A percentile compares a stretch with the other conserved stretches of the same genome.
phyloP scores from a whole-genome alignment of 2,797 vertebrate species.

The Acridotheres tristis region DNA sequence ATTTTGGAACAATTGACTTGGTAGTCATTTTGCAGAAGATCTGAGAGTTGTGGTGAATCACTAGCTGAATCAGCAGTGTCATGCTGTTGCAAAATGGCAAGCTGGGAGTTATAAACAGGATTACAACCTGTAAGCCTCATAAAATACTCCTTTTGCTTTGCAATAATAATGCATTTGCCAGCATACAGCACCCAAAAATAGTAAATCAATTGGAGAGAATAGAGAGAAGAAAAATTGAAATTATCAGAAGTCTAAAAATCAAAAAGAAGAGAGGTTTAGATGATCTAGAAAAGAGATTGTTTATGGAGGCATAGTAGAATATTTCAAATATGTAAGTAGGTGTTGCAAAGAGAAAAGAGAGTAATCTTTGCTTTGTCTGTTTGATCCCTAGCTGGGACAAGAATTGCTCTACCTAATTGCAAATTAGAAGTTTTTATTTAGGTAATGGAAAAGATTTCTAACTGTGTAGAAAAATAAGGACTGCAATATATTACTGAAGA shows the following conservation, averaged over 20 bases:
- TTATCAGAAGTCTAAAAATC: neutral
- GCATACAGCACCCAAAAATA: neutral
- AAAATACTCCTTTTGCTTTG: slow-evolving; percentile 38
- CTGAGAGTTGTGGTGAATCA: slow-evolving; percentile 57
- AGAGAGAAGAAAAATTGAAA: neutral
- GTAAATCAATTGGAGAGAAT: neutral
- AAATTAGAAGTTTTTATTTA: neutral
- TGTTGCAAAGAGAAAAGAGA: neutral
- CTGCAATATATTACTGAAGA: neutral
- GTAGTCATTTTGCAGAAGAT: slow-evolving; percentile 48
- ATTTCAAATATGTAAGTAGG: neutral
- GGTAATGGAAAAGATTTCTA: neutral
- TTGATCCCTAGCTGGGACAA: neutral
- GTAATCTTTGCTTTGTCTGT: neutral
- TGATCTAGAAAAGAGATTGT: neutral
- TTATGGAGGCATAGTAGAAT: neutral
- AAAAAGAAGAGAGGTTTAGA: neutral
- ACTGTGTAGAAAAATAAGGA: neutral
- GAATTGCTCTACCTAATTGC: neutral
- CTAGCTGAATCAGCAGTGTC: slow-evolving; percentile 63
- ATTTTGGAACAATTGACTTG: slow-evolving; percentile 46
- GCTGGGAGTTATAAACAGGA: slow-evolving; percentile 39
- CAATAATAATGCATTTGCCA: neutral
- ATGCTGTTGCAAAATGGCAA: slow-evolving; percentile 53
- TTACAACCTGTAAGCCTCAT: neutral